Conservation (phyloP, 2,113 vertebrate species). For the Cinclus mexicanus region DNA sequence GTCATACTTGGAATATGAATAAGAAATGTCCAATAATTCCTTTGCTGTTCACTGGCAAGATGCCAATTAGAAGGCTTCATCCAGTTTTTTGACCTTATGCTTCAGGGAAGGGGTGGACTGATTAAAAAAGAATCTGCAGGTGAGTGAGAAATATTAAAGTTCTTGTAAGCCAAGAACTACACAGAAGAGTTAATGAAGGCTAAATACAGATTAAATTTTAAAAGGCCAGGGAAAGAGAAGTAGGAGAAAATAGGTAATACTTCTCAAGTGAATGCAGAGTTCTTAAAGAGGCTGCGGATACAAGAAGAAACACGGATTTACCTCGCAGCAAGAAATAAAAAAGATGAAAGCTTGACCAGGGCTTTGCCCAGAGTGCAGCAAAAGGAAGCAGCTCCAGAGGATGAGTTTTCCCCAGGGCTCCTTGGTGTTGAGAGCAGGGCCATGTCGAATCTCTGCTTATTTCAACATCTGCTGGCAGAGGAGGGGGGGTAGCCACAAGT, state of each 20-base stretch:
- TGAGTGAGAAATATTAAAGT: neutral
- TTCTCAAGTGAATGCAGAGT: neutral
- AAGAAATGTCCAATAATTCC: neutral
- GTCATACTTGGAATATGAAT: neutral
- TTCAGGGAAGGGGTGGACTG: neutral
- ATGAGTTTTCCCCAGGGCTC: neutral
- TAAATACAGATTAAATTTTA: neutral
- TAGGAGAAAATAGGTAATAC: neutral
- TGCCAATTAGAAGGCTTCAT: neutral
- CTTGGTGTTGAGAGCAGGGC: neutral
- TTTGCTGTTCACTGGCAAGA: neutral
- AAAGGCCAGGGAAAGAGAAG: neutral
- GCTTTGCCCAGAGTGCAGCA: neutral
- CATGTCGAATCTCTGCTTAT: neutral
- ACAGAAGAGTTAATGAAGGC: neutral
- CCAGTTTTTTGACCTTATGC: neutral
- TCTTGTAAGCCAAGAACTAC: neutral
- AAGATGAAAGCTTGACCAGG: neutral
- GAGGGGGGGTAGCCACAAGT: fast-evolving
- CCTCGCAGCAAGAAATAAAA: neutral
- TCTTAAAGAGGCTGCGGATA: neutral
- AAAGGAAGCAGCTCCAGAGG: neutral
- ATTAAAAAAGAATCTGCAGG: neutral
- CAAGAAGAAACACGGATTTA: neutral
- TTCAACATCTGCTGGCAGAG: neutral